Evolutionary conservation across 2,113 vertebrate species (phyloP).

Genomic region (Oncorhynchus kisutch): DNA sequence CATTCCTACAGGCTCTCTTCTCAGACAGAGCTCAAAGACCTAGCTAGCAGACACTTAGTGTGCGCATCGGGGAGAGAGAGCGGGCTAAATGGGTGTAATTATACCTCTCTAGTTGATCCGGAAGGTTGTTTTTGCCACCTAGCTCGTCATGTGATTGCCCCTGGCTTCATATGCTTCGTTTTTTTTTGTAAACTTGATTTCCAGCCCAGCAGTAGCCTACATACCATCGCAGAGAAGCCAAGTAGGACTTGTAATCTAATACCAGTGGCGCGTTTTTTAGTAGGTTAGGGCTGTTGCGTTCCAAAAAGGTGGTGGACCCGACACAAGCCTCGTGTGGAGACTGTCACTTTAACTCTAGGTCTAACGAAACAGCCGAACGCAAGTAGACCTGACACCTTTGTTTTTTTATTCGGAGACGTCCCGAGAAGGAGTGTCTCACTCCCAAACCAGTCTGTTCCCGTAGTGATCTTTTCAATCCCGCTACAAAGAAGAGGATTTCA

Average conservation of each 20-base stretch:
- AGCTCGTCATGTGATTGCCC: conserved; percentile 37
- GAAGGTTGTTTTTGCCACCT: not conserved
- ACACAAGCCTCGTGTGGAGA: not conserved
- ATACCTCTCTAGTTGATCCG: not conserved
- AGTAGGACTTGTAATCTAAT: conserved; percentile 35
- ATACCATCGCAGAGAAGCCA: conserved; percentile 1
- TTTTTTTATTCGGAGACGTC: not conserved
- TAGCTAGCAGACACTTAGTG: not conserved
- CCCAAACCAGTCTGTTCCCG: not conserved
- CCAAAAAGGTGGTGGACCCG: not conserved
- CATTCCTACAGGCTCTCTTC: not conserved
- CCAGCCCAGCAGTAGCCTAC: too few relatives aligned
- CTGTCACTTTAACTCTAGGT: not conserved
- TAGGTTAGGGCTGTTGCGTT: not conserved
- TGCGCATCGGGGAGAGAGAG: not conserved
- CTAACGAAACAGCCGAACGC: not conserved
- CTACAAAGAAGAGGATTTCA: conserved; percentile 3
- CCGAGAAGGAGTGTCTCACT: not conserved
- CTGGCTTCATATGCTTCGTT: conserved; percentile 7
- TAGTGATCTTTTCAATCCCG: not conserved
- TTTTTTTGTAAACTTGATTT: conserved; percentile 8
- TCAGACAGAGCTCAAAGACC: not conserved
- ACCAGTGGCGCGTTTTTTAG: not conserved
- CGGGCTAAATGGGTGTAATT: too few relatives aligned
- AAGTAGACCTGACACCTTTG: not conserved